phyloP scores from a whole-genome alignment of 2,113 vertebrate genomes.

The Heliornis fulica region DNA sequence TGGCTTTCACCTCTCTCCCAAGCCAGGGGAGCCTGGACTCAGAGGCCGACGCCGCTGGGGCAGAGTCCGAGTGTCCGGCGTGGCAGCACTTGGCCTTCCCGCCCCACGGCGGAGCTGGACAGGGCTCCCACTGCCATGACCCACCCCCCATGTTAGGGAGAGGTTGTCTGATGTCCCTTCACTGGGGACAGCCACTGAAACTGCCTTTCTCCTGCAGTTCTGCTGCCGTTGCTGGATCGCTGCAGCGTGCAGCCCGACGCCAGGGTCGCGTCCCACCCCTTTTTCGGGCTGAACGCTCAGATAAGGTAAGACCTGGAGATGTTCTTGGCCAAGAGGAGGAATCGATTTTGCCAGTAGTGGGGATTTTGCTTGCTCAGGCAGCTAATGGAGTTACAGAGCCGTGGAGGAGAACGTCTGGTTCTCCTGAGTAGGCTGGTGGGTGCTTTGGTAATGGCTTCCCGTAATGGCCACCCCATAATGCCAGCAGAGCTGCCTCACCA shows the following conservation, averaged over 20 bases:
- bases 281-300: constrained; percentile 87
- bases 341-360: not conserved
- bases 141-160: no score
- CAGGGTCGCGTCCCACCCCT: constrained; percentile 79
- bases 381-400: not conserved
- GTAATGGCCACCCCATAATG: not conserved
- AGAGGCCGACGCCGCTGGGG: not conserved
- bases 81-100: not conserved
- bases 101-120: rapidly evolving
- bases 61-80: not conserved
- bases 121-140: not conserved
- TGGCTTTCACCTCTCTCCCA: not conserved
- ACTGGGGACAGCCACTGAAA: not conserved
- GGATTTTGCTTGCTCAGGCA: not conserved
- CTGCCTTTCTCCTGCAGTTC: constrained; percentile 71
- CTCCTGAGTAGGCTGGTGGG: not conserved
- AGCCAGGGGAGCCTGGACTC: not conserved
- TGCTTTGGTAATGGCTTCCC: constrained; percentile 3
- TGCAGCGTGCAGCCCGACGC: constrained; percentile 88
- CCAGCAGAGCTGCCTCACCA: not conserved
- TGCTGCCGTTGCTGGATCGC: constrained; percentile 87
- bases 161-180: not conserved
- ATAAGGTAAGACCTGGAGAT: constrained; percentile 78
- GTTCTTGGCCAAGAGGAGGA: not conserved
- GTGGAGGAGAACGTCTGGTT: not conserved